Conservation (phyloP, 2,888 invertebrate genomes). For the Baccha elongata region DNA sequence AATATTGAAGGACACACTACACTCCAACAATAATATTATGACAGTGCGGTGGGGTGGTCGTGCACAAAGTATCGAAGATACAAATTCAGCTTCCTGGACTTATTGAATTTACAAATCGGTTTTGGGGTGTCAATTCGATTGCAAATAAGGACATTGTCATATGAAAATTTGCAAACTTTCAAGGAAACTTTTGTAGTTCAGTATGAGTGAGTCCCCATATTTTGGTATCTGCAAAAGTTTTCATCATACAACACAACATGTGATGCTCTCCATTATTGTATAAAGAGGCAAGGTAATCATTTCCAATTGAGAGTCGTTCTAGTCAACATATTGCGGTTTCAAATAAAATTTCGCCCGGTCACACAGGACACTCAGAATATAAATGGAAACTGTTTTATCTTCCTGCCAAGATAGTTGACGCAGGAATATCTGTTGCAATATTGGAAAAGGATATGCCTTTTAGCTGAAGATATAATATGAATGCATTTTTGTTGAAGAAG, state of each 20-base stretch:
- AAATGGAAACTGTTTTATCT: conserved; percentile 58
- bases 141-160: conserved; percentile 45
- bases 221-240: conserved; percentile 52
- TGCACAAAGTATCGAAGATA: not conserved
- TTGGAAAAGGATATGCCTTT: conserved; percentile 49
- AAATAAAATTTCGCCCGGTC: conserved; percentile 47
- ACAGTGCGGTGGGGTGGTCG: not conserved
- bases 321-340: conserved; percentile 58
- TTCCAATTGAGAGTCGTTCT: conserved; percentile 42
- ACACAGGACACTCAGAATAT: conserved; percentile 23
- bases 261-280: conserved; percentile 22
- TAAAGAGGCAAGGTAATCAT: conserved; percentile 57
- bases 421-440: conserved; percentile 44
- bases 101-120: conserved; percentile 65
- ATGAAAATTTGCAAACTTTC: conserved; percentile 48
- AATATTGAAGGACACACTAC: conserved; percentile 48
- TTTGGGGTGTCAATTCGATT: conserved; percentile 54
- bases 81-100: conserved; percentile 35
- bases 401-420: conserved; percentile 35
- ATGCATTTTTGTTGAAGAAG: not conserved
- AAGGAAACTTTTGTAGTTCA: conserved; percentile 29
- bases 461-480: conserved; percentile 18
- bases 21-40: conserved; percentile 18
- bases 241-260: conserved; percentile 19
- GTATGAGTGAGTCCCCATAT: not conserved